A percentile compares a stretch with the other conserved stretches of the same genome.
phyloP scores from a whole-genome alignment of 1,140 invertebrate genomes.

The Chironomus tepperi region DNA sequence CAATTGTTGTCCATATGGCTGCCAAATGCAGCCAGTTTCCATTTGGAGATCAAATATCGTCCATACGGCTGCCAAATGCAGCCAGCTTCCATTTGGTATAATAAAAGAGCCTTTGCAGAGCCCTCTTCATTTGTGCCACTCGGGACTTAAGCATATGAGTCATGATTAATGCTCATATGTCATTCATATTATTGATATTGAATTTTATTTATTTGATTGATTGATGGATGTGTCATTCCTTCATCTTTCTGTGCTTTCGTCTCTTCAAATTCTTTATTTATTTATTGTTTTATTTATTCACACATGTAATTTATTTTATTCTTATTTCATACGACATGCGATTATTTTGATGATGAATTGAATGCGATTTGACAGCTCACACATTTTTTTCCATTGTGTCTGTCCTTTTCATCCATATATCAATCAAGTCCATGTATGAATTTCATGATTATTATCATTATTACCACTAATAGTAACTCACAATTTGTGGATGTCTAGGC shows the following conservation, averaged over 20 bases:
- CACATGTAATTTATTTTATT: too few species aligned
- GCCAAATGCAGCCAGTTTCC: too few species aligned
- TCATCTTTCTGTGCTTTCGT: not conserved
- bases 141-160: not conserved
- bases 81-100: too few species aligned
- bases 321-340: not conserved
- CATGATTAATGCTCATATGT: not conserved
- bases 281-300: too few species aligned
- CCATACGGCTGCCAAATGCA: too few species aligned
- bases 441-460: too few species aligned
- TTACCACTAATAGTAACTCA: not conserved
- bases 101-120: too few species aligned
- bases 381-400: not conserved
- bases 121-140: too few species aligned
- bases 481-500: not conserved
- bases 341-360: conserved; percentile 16
- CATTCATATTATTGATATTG: not conserved
- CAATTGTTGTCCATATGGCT: too few species aligned
- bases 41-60: too few species aligned
- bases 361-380: conserved; percentile 16
- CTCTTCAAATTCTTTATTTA: not conserved
- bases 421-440: not conserved
- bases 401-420: not conserved
- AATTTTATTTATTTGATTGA: not conserved
- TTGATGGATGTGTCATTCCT: not conserved